These are phyloP conservation scores for Erebia aethiops DNA, from an alignment of 2,888 invertebrate genomes.

Conservation along the genomic window DNA sequence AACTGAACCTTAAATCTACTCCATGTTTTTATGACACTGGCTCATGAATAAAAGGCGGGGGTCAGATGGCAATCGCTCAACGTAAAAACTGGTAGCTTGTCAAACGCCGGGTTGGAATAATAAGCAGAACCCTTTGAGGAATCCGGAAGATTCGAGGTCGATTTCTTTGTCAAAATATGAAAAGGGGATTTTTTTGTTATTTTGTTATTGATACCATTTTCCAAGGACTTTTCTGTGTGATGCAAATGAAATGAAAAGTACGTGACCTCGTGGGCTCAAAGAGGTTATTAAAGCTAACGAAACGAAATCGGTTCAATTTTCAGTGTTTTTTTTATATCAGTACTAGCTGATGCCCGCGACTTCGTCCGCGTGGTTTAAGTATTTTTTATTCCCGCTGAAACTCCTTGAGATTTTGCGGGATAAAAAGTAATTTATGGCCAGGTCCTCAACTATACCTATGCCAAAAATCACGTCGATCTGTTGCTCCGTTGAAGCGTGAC, in stretches of 20 bases:
- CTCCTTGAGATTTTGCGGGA: too few species aligned
- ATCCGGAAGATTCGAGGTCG: conserved; percentile 3
- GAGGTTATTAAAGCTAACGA: too few species aligned
- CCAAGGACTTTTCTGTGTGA: conserved; percentile 16
- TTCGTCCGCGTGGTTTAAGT: too few species aligned
- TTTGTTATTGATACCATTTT: conserved; percentile 17
- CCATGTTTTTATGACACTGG: background rate
- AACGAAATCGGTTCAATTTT: too few species aligned
- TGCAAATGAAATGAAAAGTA: conserved; percentile 12
- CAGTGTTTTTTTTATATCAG: too few species aligned
- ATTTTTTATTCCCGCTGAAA: too few species aligned
- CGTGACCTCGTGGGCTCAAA: background rate
- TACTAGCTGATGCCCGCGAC: too few species aligned
- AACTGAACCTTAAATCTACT: background rate
- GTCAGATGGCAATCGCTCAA: conserved; percentile 8
- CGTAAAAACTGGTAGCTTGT: conserved; percentile 19
- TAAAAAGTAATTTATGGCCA: too few species aligned
- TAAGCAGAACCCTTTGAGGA: conserved; percentile 11
- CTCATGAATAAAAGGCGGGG: background rate
- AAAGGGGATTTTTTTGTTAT: conserved; percentile 10
- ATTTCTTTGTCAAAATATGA: conserved; percentile 18
- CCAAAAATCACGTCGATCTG: too few species aligned
- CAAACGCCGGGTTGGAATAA: conserved; percentile 13
- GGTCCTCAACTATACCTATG: too few species aligned
- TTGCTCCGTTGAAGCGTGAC: too few species aligned